phyloP scores from a whole-genome alignment of 2,888 invertebrate genomes.

The Cheilosia grossa region DNA sequence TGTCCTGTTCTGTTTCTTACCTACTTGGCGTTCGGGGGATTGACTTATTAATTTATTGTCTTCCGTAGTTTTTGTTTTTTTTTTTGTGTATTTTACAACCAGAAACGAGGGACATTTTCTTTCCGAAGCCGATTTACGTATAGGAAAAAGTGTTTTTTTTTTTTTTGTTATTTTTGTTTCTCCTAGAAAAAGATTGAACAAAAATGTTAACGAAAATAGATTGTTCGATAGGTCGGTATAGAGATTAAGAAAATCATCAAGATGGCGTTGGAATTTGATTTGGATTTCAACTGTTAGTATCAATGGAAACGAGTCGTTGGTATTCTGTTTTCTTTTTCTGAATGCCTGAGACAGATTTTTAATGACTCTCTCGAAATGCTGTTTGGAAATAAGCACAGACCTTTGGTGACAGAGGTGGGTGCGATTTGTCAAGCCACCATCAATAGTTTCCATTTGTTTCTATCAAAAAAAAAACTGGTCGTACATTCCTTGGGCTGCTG shows the following conservation, averaged over 20 bases:
- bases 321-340: too few species aligned
- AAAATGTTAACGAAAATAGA: not conserved
- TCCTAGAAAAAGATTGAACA: not conserved
- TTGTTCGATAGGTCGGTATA: conserved; percentile 14
- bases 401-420: too few species aligned
- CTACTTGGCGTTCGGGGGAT: not conserved
- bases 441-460: too few species aligned
- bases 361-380: too few species aligned
- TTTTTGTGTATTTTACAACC: conserved; percentile 17
- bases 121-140: conserved; percentile 23
- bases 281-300: too few species aligned
- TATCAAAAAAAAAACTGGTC: too few species aligned
- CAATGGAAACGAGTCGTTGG: too few species aligned
- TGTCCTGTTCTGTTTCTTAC: not conserved
- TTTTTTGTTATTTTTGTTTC: not conserved
- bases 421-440: too few species aligned
- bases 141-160: not conserved
- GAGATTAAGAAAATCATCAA: not conserved
- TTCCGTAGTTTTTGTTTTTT: not conserved
- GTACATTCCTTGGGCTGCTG: too few species aligned
- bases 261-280: too few species aligned
- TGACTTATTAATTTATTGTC: conserved; percentile 40
- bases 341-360: too few species aligned
- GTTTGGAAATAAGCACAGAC: too few species aligned
- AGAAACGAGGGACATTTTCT: not conserved